Conservation (phyloP, 2,113 vertebrate species). For the Pomatostomus ruficeps region DNA sequence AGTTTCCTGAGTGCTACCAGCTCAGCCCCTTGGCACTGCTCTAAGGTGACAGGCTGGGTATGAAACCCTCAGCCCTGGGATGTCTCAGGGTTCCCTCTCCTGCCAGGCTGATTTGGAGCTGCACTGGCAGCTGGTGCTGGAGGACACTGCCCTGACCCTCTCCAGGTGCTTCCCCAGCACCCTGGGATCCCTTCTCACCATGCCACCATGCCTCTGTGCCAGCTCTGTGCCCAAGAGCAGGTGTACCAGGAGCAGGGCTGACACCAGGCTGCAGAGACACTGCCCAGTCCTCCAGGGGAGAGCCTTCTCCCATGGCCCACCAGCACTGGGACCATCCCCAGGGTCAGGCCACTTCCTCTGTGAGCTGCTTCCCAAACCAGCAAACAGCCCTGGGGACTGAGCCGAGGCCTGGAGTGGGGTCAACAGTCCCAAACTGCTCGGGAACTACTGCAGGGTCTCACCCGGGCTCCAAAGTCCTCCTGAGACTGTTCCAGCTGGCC, state of each 20-base stretch:
- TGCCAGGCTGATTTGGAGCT: not conserved
- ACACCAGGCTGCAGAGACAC: not conserved
- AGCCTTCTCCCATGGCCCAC: fast-evolving
- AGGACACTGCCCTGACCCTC: not conserved
- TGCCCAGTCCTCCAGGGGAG: not conserved
- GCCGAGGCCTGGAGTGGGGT: fast-evolving
- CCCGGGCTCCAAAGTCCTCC: not conserved
- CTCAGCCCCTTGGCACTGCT: not conserved
- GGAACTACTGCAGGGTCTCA: not conserved
- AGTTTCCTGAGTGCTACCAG: not conserved
- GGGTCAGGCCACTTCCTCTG: not conserved
- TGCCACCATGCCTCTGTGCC: not conserved
- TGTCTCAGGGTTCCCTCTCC: not conserved
- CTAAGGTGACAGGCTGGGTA: not conserved
- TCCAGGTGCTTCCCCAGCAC: not conserved
- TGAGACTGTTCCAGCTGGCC: not conserved
- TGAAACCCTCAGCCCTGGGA: not conserved
- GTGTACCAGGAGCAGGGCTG: not conserved
- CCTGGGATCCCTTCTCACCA: not conserved
- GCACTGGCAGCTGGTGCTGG: fast-evolving
- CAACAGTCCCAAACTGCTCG: not conserved
- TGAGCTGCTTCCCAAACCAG: not conserved
- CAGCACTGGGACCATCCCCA: not conserved
- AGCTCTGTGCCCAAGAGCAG: not conserved
- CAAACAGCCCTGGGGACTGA: not conserved